Percentiles rank a stretch among this genome's conserved stretches.
Conservation (phyloP, 1,140 invertebrate genomes). For the Olivierus martensii region DNA sequence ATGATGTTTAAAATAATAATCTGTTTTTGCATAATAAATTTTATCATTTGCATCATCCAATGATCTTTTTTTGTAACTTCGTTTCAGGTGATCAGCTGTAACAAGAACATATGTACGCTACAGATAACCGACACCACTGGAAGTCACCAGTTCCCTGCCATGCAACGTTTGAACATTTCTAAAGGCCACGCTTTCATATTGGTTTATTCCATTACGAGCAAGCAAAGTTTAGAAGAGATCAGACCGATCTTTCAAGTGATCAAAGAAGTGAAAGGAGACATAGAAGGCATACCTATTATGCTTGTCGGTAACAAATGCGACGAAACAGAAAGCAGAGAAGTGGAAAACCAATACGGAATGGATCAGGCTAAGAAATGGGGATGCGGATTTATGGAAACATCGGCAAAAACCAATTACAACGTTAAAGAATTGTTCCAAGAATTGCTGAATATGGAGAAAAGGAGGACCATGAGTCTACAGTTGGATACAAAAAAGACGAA, state of each 20-base stretch:
- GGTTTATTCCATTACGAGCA: constrained; percentile 80
- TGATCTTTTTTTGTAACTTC: no score
- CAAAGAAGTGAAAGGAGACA: constrained; percentile 47
- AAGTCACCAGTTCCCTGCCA: constrained; percentile 98
- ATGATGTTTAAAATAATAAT: no score
- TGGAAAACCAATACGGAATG: constrained; percentile 60
- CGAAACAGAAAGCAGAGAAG: constrained; percentile 75
- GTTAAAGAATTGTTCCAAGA: constrained; percentile 73
- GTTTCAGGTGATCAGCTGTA: constrained; percentile 91
- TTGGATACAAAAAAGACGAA: constrained; percentile 63
- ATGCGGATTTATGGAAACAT: constrained; percentile 96
- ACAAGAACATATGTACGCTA: constrained; percentile 98
- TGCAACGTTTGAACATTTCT: constrained; percentile 95
- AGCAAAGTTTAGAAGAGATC: constrained; percentile 91
- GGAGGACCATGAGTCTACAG: constrained; percentile 84
- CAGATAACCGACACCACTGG: constrained; percentile 99
- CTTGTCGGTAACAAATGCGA: constrained; percentile 93
- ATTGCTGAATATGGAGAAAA: constrained; percentile 90
- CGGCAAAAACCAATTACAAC: constrained; percentile 97
- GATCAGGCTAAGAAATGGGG: constrained; percentile 50
- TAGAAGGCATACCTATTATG: constrained; percentile 77
- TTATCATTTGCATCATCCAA: no score
- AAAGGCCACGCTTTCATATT: constrained; percentile 92
- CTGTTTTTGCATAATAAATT: no score
- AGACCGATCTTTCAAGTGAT: constrained; percentile 85